Evolutionary conservation across 2,888 invertebrate genomes (phyloP).

Genomic region (Digitonthophagus gazella): DNA sequence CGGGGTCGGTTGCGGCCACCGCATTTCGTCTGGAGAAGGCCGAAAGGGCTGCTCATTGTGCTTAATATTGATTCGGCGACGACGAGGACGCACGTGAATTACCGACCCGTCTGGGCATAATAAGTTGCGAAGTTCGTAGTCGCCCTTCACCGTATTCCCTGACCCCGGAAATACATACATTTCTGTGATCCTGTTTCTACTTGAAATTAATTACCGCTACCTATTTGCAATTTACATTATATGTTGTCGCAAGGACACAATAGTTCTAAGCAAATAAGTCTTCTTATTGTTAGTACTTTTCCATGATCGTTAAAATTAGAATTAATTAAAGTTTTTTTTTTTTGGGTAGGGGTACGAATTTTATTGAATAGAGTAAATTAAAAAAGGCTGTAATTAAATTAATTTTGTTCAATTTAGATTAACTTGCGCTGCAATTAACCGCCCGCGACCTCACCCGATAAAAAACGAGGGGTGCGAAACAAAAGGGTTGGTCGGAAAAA

Average conservation of each 20-base stretch:
- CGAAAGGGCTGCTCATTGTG: constrained; percentile 1
- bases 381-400: background rate
- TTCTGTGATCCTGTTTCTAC: background rate
- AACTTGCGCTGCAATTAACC: constrained; percentile 1
- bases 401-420: constrained; percentile 17
- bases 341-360: no score
- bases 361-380: no score
- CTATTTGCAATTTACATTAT: background rate
- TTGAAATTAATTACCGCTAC: constrained; percentile 8
- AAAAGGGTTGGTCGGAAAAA: constrained; percentile 1
- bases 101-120: constrained; percentile 7
- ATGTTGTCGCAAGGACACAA: no score
- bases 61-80: constrained; percentile 9
- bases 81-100: background rate
- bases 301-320: no score
- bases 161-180: constrained; percentile 14
- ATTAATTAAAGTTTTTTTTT: no score
- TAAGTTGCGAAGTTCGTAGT: constrained; percentile 9
- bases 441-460: background rate
- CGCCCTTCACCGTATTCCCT: constrained; percentile 1
- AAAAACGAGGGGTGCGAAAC: constrained; percentile 1
- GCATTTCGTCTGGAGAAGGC: background rate
- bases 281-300: no score
- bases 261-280: no score
- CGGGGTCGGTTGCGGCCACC: constrained; percentile 9